Percentiles rank a stretch among this genome's conserved stretches.
Evolutionary conservation across 2,113 vertebrate genomes (phyloP).

Genomic region (Neomonachus schauinslandi): DNA sequence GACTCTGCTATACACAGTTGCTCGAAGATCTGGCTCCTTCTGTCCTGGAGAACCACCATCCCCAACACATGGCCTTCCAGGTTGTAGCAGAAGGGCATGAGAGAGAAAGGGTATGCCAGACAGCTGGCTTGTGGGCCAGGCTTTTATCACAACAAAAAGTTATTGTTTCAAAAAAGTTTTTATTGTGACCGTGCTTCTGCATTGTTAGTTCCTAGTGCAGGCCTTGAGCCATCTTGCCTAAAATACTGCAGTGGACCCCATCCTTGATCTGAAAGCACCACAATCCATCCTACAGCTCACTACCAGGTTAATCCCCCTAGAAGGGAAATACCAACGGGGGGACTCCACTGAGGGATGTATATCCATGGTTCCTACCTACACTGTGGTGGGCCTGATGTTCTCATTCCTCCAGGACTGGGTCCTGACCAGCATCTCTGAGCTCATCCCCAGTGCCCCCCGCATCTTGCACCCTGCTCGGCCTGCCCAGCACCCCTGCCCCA

Average conservation of each 20-base stretch:
- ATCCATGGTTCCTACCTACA: background rate
- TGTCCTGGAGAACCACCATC: background rate
- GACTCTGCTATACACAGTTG: background rate
- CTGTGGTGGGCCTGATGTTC: background rate
- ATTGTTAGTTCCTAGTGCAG: background rate
- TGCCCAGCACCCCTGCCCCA: no score
- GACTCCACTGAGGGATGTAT: background rate
- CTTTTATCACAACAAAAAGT: background rate
- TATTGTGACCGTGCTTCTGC: background rate
- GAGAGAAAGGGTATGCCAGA: background rate
- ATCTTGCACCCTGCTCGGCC: no score
- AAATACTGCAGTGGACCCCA: background rate
- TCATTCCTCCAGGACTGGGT: background rate
- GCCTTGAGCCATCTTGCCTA: background rate
- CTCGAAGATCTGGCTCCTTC: background rate
- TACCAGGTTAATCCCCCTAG: background rate
- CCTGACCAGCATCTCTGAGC: background rate
- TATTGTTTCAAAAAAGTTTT: background rate
- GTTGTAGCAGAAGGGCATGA: background rate
- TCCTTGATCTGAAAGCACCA: background rate
- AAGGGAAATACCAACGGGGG: background rate
- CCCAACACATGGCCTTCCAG: background rate
- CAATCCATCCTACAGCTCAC: background rate
- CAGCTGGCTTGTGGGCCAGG: background rate
- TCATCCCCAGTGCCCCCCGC: background rate